Evolutionary conservation across 2,888 invertebrate genomes (phyloP).

Genomic region (Aelia acuminata): DNA sequence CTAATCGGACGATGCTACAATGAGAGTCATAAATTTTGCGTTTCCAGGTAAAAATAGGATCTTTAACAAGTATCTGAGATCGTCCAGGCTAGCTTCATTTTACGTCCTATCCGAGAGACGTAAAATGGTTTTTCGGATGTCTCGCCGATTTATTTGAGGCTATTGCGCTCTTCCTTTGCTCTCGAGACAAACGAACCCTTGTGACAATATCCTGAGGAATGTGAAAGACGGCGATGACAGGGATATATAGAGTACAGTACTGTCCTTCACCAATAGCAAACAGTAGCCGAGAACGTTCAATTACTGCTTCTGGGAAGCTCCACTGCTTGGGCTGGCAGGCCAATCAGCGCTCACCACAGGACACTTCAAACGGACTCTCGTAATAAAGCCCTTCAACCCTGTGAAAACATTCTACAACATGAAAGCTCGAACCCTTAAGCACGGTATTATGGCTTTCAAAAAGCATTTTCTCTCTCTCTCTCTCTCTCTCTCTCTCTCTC

Average conservation of each 20-base stretch:
- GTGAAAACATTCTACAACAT: not conserved
- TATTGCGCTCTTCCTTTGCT: not conserved
- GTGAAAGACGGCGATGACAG: not conserved
- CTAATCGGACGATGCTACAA: too few species aligned
- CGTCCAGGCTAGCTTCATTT: too few species aligned
- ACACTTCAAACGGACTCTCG: not conserved
- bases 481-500: too few species aligned
- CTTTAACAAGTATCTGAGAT: too few species aligned
- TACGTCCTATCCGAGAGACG: too few species aligned
- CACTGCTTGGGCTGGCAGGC: not conserved
- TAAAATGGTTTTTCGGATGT: too few species aligned
- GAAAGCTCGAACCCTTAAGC: not conserved
- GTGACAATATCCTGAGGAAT: not conserved
- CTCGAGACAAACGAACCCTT: not conserved
- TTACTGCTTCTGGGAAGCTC: not conserved
- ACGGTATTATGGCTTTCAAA: not conserved
- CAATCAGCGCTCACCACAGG: not conserved
- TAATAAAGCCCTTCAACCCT: not conserved
- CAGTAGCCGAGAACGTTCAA: not conserved
- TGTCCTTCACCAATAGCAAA: too few species aligned
- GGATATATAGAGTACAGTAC: not conserved
- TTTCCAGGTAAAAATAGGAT: too few species aligned
- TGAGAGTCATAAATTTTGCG: too few species aligned
- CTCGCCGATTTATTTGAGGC: too few species aligned
- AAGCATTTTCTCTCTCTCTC: too few species aligned